Base-by-base conservation (phyloP, 1,140 invertebrate genomes). In the Meloidogyne exigua region DNA sequence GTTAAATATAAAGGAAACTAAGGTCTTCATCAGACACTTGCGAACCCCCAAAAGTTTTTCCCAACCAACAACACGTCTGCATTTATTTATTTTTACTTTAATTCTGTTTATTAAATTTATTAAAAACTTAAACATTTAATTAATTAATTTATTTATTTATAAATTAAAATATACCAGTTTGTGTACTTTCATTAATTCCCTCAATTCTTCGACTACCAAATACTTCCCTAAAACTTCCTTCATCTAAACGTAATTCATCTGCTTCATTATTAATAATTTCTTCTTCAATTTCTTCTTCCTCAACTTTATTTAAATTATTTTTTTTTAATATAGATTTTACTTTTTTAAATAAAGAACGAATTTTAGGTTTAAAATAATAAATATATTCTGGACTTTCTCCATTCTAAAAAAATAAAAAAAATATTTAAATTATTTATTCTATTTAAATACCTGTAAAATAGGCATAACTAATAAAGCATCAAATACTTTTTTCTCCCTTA, bases 261-360 rank as follows among this genome's bases (percentile, higher is more conserved):
- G n/a, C 49, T 57, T 57, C 49, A 57, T 57, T 57, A 57, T 57
- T 57, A 9, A 57, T n/a, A n/a, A 57, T 57, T 57, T 57, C 49
- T 57, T 57, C 49, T 57, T 57, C 49, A n/a, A 57, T n/a, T n/a
- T 57, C 49, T n/a, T 57, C 7, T 57, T 57, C 49, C 7, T 57
- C 49, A 57, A 57, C 49, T n/a, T 57, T n/a, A 57, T 57, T 57
- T 18, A n/a, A n/a, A 57, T 57, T 57, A n/a, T n/a, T 57, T n/a
- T 57, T 57, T 57, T 57, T 57, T 9, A 57, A 57, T 57, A 57
- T 7, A n/a, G 18, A 9, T 57, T 57, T 57, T 57, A 57, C 18
- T 57, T 57, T 57, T 57, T 57, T 57, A 57, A 57, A 1, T n/a
- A 57, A n/a, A 5, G 49, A n/a, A n/a, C 7, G 49, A 5, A 7